Conservation (phyloP, 2,888 invertebrate species). For the Pristionchus exspectatus region DNA sequence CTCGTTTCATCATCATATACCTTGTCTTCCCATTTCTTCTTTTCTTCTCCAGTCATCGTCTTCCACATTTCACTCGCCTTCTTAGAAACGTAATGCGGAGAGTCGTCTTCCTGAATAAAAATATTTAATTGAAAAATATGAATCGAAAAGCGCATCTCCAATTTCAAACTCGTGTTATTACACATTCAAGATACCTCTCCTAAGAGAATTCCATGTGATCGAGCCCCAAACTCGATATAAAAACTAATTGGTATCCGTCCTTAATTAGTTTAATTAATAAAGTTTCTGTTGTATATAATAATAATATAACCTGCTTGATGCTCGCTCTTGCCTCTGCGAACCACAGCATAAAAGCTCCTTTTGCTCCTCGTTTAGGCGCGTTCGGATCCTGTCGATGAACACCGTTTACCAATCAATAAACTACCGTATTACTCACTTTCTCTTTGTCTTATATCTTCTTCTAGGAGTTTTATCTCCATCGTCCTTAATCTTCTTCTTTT, state of each 20-base stretch:
- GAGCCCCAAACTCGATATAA: no score
- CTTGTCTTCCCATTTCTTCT: constrained; percentile 58
- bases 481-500: constrained; percentile 90
- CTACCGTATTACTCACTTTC: no score
- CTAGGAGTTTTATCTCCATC: neutral
- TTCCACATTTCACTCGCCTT: constrained; percentile 96
- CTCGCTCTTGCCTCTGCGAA: constrained; percentile 88
- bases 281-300: no score
- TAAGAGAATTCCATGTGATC: no score
- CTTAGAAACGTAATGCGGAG: constrained; percentile 89
- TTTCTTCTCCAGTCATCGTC: constrained; percentile 83
- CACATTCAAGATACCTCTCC: neutral
- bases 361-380: constrained; percentile 91
- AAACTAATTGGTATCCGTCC: no score
- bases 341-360: constrained; percentile 93
- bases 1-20: neutral
- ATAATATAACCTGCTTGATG: constrained; percentile 85
- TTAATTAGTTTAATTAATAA: neutral
- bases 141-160: neutral
- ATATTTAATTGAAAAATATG: neutral
- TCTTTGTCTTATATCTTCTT: no score
- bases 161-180: neutral
- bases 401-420: neutral
- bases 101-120: no score
- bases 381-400: constrained; percentile 83